Conservation (phyloP, 1,140 invertebrate genomes). For the Saccostrea cuccullata region DNA sequence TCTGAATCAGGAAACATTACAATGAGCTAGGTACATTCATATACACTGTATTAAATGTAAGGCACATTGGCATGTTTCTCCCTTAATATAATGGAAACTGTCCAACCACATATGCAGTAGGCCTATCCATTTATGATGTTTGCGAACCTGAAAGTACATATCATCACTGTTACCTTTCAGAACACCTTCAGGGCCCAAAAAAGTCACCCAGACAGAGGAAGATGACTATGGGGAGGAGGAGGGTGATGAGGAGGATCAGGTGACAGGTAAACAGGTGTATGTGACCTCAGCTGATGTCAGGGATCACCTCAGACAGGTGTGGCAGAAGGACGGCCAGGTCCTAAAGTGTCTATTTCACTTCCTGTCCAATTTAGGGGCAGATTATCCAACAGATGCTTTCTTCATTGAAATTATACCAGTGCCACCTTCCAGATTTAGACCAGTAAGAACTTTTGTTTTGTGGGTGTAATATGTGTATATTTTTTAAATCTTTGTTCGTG, state of each 20-base stretch:
- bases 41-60: too few relatives aligned
- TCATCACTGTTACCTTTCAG: not conserved
- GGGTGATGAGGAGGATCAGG: conserved; percentile 35
- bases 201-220: conserved; percentile 35
- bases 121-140: not conserved
- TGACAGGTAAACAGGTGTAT: conserved; percentile 55
- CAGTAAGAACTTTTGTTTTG: conserved; percentile 80
- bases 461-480: too few relatives aligned
- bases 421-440: conserved; percentile 90
- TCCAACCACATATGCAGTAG: too few relatives aligned
- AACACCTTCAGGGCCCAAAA: not conserved
- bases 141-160: too few relatives aligned
- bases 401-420: conserved; percentile 92
- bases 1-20: too few relatives aligned
- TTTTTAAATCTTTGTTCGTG: too few relatives aligned
- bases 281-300: conserved; percentile 79
- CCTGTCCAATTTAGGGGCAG: conserved; percentile 80
- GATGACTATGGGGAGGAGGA: conserved; percentile 61
- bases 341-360: conserved; percentile 87
- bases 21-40: too few relatives aligned
- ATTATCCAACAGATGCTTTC: conserved; percentile 91
- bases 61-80: too few relatives aligned
- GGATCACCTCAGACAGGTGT: conserved; percentile 87
- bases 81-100: too few relatives aligned
- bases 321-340: conserved; percentile 86